These are phyloP conservation scores for Monodelphis domestica DNA, from an alignment of 2,797 vertebrate genomes.

Conservation along the genomic window DNA sequence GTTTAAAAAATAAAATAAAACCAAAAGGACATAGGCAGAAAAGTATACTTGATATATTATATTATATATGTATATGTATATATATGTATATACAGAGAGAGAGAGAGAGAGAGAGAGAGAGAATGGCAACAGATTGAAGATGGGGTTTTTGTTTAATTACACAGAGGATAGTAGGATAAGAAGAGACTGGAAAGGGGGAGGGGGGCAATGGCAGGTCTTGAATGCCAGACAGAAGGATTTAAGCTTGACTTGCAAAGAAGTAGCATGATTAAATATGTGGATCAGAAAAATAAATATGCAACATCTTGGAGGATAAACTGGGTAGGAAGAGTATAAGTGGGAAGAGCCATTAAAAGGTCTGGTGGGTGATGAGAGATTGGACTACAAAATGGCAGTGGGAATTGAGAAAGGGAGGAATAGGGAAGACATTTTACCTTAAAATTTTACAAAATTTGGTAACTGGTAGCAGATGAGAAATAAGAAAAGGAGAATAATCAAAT, in stretches of 20 bases:
- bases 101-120: too few relatives aligned
- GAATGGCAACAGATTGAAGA: background rate
- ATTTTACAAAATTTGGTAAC: background rate
- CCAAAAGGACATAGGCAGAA: background rate
- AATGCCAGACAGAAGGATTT: background rate
- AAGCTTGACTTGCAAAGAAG: background rate
- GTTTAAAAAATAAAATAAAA: too few relatives aligned
- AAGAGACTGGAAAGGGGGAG: background rate
- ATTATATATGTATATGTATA: too few relatives aligned
- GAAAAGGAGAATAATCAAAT: background rate
- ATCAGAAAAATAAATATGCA: background rate
- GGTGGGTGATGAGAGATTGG: background rate
- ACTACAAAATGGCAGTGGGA: background rate
- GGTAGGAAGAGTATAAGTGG: background rate
- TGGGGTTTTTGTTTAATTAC: background rate
- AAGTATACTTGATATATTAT: background rate
- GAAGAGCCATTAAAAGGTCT: too few relatives aligned
- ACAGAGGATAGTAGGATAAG: background rate
- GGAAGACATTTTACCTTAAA: background rate
- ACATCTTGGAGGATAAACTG: background rate
- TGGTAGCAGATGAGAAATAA: background rate
- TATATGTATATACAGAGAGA: too few relatives aligned
- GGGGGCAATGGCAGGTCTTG: background rate
- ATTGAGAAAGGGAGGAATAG: background rate
- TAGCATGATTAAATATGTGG: background rate